These are phyloP conservation scores for Myripristis murdjan DNA, from an alignment of 2,797 vertebrate species.

Conservation along the genomic window DNA sequence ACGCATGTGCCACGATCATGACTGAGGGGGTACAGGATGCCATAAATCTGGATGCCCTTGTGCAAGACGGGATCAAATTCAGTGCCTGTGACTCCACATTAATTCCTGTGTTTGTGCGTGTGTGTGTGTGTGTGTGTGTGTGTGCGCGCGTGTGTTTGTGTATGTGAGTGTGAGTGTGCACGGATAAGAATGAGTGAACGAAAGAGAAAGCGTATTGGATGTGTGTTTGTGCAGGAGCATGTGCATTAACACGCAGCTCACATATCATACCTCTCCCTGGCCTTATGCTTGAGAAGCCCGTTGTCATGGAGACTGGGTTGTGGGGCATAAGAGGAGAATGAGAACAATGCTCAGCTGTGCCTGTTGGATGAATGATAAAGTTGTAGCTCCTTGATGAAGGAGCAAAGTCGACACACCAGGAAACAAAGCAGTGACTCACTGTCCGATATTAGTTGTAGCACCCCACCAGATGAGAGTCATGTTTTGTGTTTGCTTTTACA, in stretches of 20 bases:
- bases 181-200: constrained; percentile 18
- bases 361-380: constrained; percentile 53
- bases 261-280: constrained; percentile 84
- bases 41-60: constrained; percentile 65
- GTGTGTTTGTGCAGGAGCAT: constrained; percentile 41
- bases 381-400: constrained; percentile 20
- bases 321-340: constrained; percentile 67
- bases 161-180: constrained; percentile 24
- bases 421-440: constrained; percentile 11
- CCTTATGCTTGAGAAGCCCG: constrained; percentile 81
- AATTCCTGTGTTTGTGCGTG: constrained; percentile 29
- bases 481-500: neutral
- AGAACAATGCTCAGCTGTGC: constrained; percentile 47
- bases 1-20: constrained; percentile 14
- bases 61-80: constrained; percentile 60
- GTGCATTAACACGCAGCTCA: constrained; percentile 81
- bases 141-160: constrained; percentile 13
- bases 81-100: constrained; percentile 30
- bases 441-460: neutral
- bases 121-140: constrained; percentile 30
- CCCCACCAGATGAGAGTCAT: neutral
- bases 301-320: constrained; percentile 90
- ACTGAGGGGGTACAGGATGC: constrained; percentile 43
- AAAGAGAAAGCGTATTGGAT: constrained; percentile 24
- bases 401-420: constrained; percentile 32